Evolutionary conservation across 2,888 invertebrate genomes (phyloP).

Genomic region (Pristionchus fissidentatus): DNA sequence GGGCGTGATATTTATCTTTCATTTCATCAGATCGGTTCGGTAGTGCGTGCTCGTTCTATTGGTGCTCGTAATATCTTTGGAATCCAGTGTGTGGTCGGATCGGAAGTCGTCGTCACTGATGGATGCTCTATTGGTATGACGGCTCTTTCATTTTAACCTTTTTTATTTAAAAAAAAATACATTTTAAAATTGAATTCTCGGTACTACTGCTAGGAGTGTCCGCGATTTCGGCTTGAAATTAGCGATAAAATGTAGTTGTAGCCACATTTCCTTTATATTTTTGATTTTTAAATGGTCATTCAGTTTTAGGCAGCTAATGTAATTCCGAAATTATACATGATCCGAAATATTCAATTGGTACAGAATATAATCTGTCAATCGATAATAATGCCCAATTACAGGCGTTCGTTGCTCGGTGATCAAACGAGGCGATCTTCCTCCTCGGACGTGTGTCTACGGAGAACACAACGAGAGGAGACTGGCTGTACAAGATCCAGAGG

Average conservation of each 20-base stretch:
- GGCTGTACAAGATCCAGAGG: conserved; percentile 19
- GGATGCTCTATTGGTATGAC: conserved; percentile 35
- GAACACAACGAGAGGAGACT: conserved; percentile 27
- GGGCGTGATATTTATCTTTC: no score
- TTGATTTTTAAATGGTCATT: no score
- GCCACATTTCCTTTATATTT: no score
- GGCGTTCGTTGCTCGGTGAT: conserved; percentile 29
- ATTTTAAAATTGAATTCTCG: neutral
- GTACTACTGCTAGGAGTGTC: neutral
- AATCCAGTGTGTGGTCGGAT: conserved; percentile 23
- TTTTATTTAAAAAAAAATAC: no score
- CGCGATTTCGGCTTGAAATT: neutral
- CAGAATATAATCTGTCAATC: neutral
- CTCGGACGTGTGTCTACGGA: conserved; percentile 34
- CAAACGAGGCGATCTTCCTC: neutral
- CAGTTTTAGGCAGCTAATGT: no score
- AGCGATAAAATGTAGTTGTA: no score
- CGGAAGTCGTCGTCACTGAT: conserved; percentile 39
- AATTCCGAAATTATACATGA: no score
- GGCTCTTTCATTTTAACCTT: no score
- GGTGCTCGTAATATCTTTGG: conserved; percentile 41
- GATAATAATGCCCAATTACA: neutral
- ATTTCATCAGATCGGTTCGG: conserved; percentile 31
- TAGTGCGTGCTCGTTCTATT: conserved; percentile 27
- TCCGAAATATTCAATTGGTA: no score